Percentiles rank a stretch among this genome's conserved stretches.
Evolutionary conservation across 2,888 invertebrate genomes (phyloP).

Genomic region (Xestia ashworthii): DNA sequence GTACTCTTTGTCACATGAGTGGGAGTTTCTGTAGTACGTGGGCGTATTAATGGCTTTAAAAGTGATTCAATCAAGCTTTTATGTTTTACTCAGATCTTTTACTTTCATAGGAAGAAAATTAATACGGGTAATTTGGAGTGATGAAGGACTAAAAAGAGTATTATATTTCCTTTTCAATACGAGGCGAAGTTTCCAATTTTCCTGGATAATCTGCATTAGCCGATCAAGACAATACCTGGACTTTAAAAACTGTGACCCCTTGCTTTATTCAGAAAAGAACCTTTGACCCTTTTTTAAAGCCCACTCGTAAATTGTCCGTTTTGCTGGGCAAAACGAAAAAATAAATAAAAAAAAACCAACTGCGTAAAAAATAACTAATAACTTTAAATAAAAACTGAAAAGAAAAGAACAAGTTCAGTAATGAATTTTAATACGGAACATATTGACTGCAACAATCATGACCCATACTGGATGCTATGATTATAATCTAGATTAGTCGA

Average conservation of each 20-base stretch:
- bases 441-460: too few species aligned
- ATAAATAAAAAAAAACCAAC: too few species aligned
- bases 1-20: conserved; percentile 70
- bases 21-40: conserved; percentile 54
- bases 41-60: conserved; percentile 47
- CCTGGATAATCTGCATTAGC: neutral
- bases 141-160: too few species aligned
- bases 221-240: neutral
- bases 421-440: too few species aligned
- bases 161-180: neutral
- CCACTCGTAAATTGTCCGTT: too few species aligned
- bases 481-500: too few species aligned
- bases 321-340: too few species aligned
- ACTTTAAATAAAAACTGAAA: too few species aligned
- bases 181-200: neutral
- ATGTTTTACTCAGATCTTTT: conserved; percentile 1
- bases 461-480: too few species aligned
- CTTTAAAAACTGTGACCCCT: neutral
- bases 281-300: neutral
- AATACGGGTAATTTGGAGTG: neutral
- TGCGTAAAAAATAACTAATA: too few species aligned
- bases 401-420: too few species aligned
- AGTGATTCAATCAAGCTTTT: conserved; percentile 53
- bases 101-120: neutral
- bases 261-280: neutral